Evolutionary conservation across 37 sponge, comb jelly and placozoan species (phyloP), one percentile per base, ranked within the genome.

Genomic region (Bolinopsis microptera): DNA sequence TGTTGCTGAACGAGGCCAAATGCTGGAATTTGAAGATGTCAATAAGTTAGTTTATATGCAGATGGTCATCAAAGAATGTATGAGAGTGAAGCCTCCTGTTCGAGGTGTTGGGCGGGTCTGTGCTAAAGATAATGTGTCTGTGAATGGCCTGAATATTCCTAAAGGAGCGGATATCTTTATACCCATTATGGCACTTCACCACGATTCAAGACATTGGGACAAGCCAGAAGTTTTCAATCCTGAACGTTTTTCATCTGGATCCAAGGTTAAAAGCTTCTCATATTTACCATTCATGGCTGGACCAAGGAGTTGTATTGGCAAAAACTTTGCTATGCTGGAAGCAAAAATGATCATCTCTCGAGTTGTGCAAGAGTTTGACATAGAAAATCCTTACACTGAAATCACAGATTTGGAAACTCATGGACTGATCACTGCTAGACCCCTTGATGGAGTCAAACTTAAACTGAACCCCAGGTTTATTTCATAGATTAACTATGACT

Each of bases 321-420:
- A 34, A n/a, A 25, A 93, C 39, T 93, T 93, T 93, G 93, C 93
- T 0, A 68, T 74, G 48, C 8, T 93, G 41, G 93, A 16, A 80
- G 9, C 36, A 31, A 93, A 72, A n/a, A 24, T 75, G 32, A 5
- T 92, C 26, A 5, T 92, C 2, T 39, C 93, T 8, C 3, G 93
- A 75, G 26, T 92, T 23, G 16, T 92, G 3, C 93, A 75, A 16
- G 37, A 38, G 69, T 92, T 92, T 92, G n/a, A 72, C 18, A 3
- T 72, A n/a, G 75, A 30, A 5, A 21, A 21, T 21, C n/a, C 75
- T 28, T 3, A 72, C 75, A 8, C 75, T 8, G 75, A 21, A 8
- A 5, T 72, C 3, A 72, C 5, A n/a, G 75, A 72, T 72, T 3
- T 72, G 31, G 75, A 72, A n/a, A 28, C 18, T 8, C 3, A 5